Percentiles rank a stretch among this genome's conserved stretches.
Conservation (phyloP, 1,140 invertebrate genomes). For the Rhynchophorus ferrugineus region DNA sequence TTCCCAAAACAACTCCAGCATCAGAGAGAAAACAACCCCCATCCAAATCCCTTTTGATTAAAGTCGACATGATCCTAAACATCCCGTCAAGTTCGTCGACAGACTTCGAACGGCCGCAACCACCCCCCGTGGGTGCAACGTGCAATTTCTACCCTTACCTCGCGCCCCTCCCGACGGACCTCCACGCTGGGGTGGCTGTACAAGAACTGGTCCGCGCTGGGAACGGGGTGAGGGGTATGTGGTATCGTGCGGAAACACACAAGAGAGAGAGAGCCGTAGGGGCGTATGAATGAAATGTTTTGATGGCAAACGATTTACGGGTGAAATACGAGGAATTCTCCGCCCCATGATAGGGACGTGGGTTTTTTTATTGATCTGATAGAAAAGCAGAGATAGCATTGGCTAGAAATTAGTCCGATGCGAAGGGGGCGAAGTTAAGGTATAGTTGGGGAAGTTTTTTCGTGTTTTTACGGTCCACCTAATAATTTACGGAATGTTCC, state of each 20-base stretch:
- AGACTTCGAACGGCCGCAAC: slow-evolving; percentile 1
- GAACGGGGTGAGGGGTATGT: too few relatives aligned
- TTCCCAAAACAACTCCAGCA: too few relatives aligned
- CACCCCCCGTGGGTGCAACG: not conserved
- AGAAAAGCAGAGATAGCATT: not conserved
- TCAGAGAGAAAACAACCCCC: not conserved
- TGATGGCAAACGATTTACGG: slow-evolving; percentile 3
- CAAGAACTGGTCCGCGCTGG: not conserved
- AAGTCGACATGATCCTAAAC: slow-evolving; percentile 16
- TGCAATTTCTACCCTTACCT: slow-evolving; percentile 11
- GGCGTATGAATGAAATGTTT: slow-evolving; percentile 2
- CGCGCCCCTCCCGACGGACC: not conserved
- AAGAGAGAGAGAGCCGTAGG: not conserved
- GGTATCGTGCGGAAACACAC: not conserved
- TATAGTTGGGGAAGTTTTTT: not conserved
- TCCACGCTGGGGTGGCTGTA: not conserved
- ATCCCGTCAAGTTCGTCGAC: slow-evolving; percentile 18
- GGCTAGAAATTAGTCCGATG: not conserved
- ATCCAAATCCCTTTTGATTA: slow-evolving; percentile 5
- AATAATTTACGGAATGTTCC: too few relatives aligned
- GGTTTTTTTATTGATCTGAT: slow-evolving; percentile 6
- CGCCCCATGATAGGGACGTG: slow-evolving; percentile 2
- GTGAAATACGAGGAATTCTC: not conserved
- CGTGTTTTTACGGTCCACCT: not conserved
- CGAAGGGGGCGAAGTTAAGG: not conserved